Evolutionary conservation across 2,113 vertebrate genomes (phyloP), one percentile per base, ranked within the genome.

Genomic region (Bubo blakistoni): DNA sequence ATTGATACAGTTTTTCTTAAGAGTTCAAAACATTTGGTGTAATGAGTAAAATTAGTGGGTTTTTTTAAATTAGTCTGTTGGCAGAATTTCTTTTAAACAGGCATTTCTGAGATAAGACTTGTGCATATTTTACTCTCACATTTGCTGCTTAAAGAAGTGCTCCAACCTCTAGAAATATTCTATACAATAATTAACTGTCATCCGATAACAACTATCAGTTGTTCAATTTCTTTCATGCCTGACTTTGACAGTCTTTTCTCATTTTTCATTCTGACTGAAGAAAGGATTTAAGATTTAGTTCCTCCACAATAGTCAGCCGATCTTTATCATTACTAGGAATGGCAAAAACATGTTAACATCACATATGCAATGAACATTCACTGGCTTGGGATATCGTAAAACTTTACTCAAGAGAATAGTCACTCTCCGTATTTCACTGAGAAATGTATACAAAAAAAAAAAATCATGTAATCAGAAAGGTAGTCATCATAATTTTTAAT

Each of bases 241-340:
- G 44, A 83, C 49, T 86, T 52, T 29, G 27, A 55, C 24, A 88
- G 20, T 22, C 2, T 1, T 58, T 70, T 86, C 36, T 8, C 57
- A 18, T 42, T 89, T 86, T 78, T 58, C 40, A 46, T 83, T 57
- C 34, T 36, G 40, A 81, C 2, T 44, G 34, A 61, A 69, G 77
- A 73, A 52, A 51, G 18, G 2, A 32, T 65, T 79, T 76, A 67
- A 82, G 49, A 67, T 36, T 46, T 12, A 81, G 76, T 26, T 49
- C 21, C 72, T 86, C 36, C 54, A 40, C 51, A 61, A 34, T 4
- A n/a, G 57, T 58, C 58, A 73, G 13, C 3, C 0, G 0, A 52
- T 17, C 36, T 73, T 65, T 38, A 86, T 34, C 38, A 29, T 27
- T 22, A 42, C 40, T 4, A 81, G 10, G 34, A 86, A 86, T 7